These are phyloP conservation scores for Epinotia nisella DNA, from an alignment of 2,888 invertebrate genomes.

Conservation along the genomic window DNA sequence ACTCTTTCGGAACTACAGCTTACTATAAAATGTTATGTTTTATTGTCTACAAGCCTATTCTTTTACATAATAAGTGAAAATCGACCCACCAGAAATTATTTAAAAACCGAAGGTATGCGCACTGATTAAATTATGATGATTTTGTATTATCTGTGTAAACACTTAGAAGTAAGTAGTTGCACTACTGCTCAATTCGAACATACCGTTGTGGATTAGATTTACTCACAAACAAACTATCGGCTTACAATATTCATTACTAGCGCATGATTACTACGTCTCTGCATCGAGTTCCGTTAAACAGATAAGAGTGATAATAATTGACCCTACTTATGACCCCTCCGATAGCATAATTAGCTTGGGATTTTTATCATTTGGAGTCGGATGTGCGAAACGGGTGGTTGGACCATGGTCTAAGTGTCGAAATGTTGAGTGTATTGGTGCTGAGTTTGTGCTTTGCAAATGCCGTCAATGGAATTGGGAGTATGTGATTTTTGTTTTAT, in stretches of 20 bases:
- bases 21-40: neutral
- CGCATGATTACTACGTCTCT: constrained; percentile 58
- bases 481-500: constrained; percentile 62
- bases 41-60: too few species aligned
- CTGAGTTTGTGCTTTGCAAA: constrained; percentile 71
- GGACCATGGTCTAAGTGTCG: constrained; percentile 62
- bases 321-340: constrained; percentile 67
- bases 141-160: neutral
- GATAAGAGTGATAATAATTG: constrained; percentile 75
- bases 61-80: neutral
- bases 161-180: neutral
- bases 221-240: constrained; percentile 50
- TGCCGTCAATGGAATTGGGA: constrained; percentile 68
- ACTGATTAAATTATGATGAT: neutral
- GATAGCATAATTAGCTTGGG: constrained; percentile 60
- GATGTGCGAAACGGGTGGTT: constrained; percentile 60
- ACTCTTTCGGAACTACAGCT: neutral
- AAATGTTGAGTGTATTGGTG: constrained; percentile 74
- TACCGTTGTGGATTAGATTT: constrained; percentile 35
- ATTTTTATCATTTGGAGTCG: constrained; percentile 70
- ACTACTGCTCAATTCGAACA: constrained; percentile 18
- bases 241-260: constrained; percentile 63
- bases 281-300: constrained; percentile 54
- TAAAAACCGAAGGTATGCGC: neutral
- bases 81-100: neutral